Conservation (phyloP, 2,797 vertebrate genomes). For the Siniperca undulata region DNA sequence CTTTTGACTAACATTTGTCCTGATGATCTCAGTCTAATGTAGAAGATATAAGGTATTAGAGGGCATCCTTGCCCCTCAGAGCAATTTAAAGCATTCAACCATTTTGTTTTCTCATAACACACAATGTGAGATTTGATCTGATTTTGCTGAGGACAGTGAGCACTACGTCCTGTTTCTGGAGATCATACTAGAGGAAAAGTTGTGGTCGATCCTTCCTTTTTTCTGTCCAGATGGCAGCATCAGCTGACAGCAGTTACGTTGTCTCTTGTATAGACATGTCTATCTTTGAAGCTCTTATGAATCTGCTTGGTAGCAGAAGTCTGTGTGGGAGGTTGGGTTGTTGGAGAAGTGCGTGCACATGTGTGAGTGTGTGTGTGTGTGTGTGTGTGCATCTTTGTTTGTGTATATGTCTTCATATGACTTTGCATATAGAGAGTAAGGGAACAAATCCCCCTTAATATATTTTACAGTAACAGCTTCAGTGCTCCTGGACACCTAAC, state of each 20-base stretch:
- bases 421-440: not conserved
- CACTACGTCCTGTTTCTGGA: conserved; percentile 59
- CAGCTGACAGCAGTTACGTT: conserved; percentile 73
- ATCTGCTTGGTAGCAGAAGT: conserved; percentile 52
- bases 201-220: conserved; percentile 70
- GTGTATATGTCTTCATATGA: conserved; percentile 1
- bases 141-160: conserved; percentile 8
- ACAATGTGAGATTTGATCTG: not conserved
- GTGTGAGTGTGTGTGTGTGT: not conserved
- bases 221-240: conserved; percentile 83
- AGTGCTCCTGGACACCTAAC: conserved; percentile 18
- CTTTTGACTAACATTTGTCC: conserved; percentile 6
- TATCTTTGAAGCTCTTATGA: conserved; percentile 56
- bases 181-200: conserved; percentile 59
- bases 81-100: not conserved
- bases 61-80: not conserved
- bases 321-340: conserved; percentile 42
- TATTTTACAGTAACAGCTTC: conserved; percentile 18
- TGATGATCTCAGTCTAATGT: not conserved
- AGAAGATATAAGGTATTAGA: not conserved
- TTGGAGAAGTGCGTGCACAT: not conserved
- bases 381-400: conserved; percentile 7
- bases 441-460: not conserved
- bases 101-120: not conserved
- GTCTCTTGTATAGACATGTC: conserved; percentile 49